These are phyloP conservation scores for Hydropsyche betteni DNA, from an alignment of 2,888 invertebrate species.

Conservation along the genomic window DNA sequence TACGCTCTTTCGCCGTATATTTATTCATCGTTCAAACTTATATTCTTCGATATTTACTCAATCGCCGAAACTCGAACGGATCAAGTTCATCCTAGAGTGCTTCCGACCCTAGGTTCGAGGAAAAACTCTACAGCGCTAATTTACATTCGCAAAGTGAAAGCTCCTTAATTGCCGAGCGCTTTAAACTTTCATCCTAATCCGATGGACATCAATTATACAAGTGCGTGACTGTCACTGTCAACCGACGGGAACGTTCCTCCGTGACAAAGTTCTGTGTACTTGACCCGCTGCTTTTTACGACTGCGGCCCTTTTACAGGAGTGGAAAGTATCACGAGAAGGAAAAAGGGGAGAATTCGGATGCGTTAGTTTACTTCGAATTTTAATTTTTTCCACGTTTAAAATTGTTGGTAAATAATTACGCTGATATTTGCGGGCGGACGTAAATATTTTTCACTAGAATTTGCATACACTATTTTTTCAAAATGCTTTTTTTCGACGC, in stretches of 20 bases:
- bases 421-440: too few species aligned
- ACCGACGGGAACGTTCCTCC: conserved; percentile 15
- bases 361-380: conserved; percentile 1
- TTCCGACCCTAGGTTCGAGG: too few species aligned
- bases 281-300: conserved; percentile 10
- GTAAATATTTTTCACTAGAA: too few species aligned
- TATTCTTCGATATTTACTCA: too few species aligned
- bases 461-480: too few species aligned
- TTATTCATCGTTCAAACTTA: too few species aligned
- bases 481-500: too few species aligned
- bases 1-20: too few species aligned
- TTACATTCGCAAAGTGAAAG: conserved; percentile 39
- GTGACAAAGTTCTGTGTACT: conserved; percentile 20
- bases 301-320: background rate
- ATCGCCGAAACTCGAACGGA: too few species aligned
- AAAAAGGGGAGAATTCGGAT: background rate
- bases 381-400: background rate
- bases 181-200: conserved; percentile 42
- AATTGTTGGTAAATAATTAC: background rate
- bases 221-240: conserved; percentile 39
- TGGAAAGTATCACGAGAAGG: background rate
- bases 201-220: conserved; percentile 42
- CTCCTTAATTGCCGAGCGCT: conserved; percentile 39
- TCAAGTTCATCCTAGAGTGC: too few species aligned
- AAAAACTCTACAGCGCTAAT: conserved; percentile 8